A percentile compares a stretch with the other conserved stretches of the same genome.
These are phyloP conservation scores for Brachionus sp. DNA, from an alignment of 1,140 invertebrate species.

Conservation along the genomic window DNA sequence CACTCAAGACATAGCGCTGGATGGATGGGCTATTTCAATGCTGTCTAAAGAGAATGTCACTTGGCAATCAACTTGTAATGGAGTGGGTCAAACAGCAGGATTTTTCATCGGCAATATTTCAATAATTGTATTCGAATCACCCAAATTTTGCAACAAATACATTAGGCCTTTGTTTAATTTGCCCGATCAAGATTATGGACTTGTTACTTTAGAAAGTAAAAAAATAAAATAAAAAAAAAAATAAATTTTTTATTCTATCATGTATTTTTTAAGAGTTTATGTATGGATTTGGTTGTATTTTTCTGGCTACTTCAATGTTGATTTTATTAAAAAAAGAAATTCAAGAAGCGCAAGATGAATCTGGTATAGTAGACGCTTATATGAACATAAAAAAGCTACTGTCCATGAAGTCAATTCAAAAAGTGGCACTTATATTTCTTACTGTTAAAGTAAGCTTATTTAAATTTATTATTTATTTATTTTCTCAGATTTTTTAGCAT, in stretches of 20 bases:
- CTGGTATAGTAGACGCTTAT: not conserved
- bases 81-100: conserved; percentile 96
- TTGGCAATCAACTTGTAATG: conserved; percentile 98
- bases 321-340: conserved; percentile 13
- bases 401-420: not conserved
- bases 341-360: not conserved
- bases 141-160: conserved; percentile 91
- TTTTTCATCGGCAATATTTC: conserved; percentile 95
- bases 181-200: not conserved
- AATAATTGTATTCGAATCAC: conserved; percentile 91
- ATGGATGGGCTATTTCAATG: conserved; percentile 14
- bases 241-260: too few relatives aligned
- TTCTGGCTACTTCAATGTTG: not conserved
- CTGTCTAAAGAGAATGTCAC: conserved; percentile 91
- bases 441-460: not conserved
- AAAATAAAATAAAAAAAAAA: too few relatives aligned
- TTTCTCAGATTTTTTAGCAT: not conserved
- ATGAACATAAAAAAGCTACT: not conserved
- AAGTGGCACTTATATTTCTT: not conserved
- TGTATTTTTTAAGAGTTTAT: not conserved
- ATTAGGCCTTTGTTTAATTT: conserved; percentile 62
- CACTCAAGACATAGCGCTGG: conserved; percentile 89
- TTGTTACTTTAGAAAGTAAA: conserved; percentile 25
- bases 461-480: not conserved
- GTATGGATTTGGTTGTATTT: conserved; percentile 5